A percentile compares a stretch with the other conserved stretches of the same genome.
phyloP scores from a whole-genome alignment of 2,888 invertebrate genomes.

The Melanotus villosus region DNA sequence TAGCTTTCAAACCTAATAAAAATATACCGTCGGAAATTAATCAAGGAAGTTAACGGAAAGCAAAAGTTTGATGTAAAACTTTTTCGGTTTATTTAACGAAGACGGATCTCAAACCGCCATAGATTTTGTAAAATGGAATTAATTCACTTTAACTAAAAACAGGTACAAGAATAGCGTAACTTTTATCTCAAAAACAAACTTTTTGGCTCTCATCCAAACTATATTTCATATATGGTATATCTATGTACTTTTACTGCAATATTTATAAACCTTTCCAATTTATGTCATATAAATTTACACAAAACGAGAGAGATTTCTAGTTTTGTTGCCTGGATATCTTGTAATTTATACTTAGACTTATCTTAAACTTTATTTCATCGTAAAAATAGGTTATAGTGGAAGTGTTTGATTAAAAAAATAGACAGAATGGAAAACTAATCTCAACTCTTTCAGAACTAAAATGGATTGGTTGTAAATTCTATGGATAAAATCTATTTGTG shows the following conservation, averaged over 20 bases:
- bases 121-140: conserved; percentile 13
- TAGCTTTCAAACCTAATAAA: not conserved
- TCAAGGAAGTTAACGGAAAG: not conserved
- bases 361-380: not conserved
- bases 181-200: conserved; percentile 8
- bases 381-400: too few relatives aligned
- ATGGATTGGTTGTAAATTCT: too few relatives aligned
- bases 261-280: conserved; percentile 28
- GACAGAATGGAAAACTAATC: too few relatives aligned
- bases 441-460: too few relatives aligned
- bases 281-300: conserved; percentile 21
- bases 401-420: too few relatives aligned
- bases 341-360: not conserved
- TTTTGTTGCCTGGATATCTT: not conserved
- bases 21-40: not conserved
- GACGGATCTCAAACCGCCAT: not conserved
- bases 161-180: not conserved
- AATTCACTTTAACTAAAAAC: not conserved
- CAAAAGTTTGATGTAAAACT: conserved; percentile 1
- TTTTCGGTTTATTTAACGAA: not conserved
- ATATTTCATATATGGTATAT: conserved; percentile 29
- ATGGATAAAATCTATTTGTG: too few relatives aligned
- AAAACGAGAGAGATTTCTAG: conserved; percentile 4
- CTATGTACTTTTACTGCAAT: conserved; percentile 24
- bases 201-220: conserved; percentile 30